phyloP scores from a whole-genome alignment of 2,797 vertebrate species.

The Ibycter americanus region DNA sequence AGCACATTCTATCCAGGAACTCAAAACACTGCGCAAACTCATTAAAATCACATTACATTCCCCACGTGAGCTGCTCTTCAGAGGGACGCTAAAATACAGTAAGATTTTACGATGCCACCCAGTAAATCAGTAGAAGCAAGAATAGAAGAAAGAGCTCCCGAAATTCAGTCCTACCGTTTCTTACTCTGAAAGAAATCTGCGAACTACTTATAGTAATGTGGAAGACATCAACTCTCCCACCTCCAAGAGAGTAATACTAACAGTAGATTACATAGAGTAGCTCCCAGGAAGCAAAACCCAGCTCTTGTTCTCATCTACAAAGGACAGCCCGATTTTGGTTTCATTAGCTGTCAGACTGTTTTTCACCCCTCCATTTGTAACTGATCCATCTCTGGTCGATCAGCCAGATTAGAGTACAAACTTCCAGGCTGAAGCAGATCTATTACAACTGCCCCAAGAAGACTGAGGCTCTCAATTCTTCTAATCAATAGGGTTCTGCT shows the following conservation, averaged over 20 bases:
- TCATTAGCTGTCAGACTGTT: background rate
- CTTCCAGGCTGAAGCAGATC: background rate
- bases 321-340: background rate
- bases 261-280: accelerated
- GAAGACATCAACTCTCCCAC: background rate
- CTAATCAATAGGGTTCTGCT: background rate
- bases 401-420: background rate
- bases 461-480: background rate
- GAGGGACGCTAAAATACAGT: accelerated
- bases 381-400: background rate
- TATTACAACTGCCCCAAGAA: background rate
- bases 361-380: background rate
- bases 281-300: background rate
- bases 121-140: background rate
- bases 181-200: background rate
- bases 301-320: background rate
- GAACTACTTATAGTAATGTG: background rate
- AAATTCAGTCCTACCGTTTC: background rate
- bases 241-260: background rate
- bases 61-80: background rate
- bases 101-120: background rate
- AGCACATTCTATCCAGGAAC: background rate
- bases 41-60: accelerated
- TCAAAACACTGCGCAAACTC: background rate
- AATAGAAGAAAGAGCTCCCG: background rate